Evolutionary conservation across 2,888 invertebrate species (phyloP).

Genomic region (Brachyptera risi): DNA sequence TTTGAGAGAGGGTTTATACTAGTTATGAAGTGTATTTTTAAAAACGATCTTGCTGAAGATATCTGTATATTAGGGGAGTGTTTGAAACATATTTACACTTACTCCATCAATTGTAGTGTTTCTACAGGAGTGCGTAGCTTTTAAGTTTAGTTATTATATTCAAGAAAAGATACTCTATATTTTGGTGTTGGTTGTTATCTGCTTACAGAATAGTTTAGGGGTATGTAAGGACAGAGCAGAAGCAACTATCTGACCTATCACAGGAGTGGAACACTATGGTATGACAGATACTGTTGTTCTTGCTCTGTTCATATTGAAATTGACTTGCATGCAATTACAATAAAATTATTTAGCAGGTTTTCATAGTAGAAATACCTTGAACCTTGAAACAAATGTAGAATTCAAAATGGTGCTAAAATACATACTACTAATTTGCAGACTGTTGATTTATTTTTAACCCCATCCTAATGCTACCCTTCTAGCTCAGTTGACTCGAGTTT

Average conservation of each 20-base stretch:
- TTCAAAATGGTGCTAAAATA: slow-evolving; percentile 24
- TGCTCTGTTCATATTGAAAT: neutral
- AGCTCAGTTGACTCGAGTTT: too few species aligned
- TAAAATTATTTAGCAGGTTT: slow-evolving; percentile 5
- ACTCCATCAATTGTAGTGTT: slow-evolving; percentile 18
- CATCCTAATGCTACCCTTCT: too few species aligned
- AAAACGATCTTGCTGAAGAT: neutral
- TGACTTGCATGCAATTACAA: slow-evolving; percentile 3
- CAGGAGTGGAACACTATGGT: slow-evolving; percentile 33
- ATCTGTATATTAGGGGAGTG: slow-evolving; percentile 27
- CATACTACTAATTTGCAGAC: too few species aligned
- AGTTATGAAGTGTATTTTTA: slow-evolving; percentile 18
- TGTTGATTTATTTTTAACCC: too few species aligned
- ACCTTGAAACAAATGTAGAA: neutral
- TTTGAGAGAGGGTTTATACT: neutral
- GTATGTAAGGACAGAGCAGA: too few species aligned
- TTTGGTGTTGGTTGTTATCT: neutral
- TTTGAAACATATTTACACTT: slow-evolving; percentile 28
- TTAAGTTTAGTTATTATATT: neutral
- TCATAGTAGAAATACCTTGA: neutral
- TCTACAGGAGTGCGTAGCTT: neutral
- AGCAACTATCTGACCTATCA: too few species aligned
- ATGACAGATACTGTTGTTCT: too few species aligned
- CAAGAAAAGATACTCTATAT: neutral
- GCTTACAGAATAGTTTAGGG: neutral